Evolutionary conservation across 2,888 invertebrate species (phyloP), one percentile per base, ranked within the genome.

Genomic region (Elmis aenea): DNA sequence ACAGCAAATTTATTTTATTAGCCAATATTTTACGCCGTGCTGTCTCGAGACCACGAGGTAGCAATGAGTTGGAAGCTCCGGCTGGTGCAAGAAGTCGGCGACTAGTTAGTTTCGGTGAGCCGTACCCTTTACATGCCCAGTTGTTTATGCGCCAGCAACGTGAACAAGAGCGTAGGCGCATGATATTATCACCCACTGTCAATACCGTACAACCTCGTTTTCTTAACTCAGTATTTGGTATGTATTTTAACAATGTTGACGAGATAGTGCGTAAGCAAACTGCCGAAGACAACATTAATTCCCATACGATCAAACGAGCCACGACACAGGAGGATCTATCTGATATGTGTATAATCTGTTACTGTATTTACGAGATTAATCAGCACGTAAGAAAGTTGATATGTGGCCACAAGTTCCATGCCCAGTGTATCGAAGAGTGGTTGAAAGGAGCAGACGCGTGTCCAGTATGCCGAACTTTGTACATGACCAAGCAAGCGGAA

Each of bases 351-450:
- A 25, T 34, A 1, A 26, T 39, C 9, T 39, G 39, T 12, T 33
- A 34, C 27, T 21, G 4, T 15, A 29, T 24, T 15, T 39, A 34
- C 15, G 11, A 15, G 10, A 6, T 6, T 5, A 13, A 26, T 13
- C 26, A 34, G 8, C 14, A 11, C 10, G n/a, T 34, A 3, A 23
- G 39, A 5, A 25, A 29, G 9, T 26, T 39, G 8, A 13, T 5
- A 8, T 39, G 39, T 14, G 13, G 10, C 11, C 39, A 39, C 20
- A 39, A 29, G n/a, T 39, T 39, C 26, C 39, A 39, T 30, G 18
- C 30, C 5, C 29, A 26, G 6, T 39, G 39, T 13, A 34, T 39
- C 9, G 39, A 39, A 12, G 34, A 39, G 9, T 39, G 39, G 39
- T 26, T 39, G 11, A 14, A 34, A 2, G 26, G 25, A 10, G 31